These are phyloP conservation scores for Tetramorium alpestre DNA, from an alignment of 1,140 invertebrate species.

Conservation along the genomic window DNA sequence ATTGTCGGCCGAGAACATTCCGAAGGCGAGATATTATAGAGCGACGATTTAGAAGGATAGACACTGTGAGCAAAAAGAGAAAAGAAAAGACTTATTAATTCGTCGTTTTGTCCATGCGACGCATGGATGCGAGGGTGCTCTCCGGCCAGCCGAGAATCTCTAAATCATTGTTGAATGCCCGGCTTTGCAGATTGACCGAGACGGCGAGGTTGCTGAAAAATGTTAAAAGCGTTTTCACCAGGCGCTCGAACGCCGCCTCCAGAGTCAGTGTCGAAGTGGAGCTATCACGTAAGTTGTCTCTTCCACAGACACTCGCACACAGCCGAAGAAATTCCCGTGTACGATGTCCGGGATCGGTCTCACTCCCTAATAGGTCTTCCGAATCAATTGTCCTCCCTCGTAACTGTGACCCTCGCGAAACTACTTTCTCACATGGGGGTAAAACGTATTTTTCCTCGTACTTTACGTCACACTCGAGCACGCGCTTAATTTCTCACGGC, in stretches of 20 bases:
- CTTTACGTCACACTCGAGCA: conserved; percentile 2
- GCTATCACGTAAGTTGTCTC: conserved; percentile 94
- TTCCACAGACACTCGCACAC: conserved; percentile 60
- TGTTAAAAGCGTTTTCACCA: conserved; percentile 95
- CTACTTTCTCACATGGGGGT: conserved; percentile 3
- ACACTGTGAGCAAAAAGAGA: neutral
- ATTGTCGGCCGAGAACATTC: neutral
- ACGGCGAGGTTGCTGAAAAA: conserved; percentile 97
- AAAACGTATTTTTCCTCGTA: conserved; percentile 2
- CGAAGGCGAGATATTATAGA: conserved; percentile 1
- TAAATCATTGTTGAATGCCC: conserved; percentile 74
- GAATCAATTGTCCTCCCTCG: neutral
- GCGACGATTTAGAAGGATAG: conserved; percentile 28
- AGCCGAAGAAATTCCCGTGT: conserved; percentile 20
- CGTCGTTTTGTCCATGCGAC: neutral
- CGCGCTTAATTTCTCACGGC: conserved; percentile 62
- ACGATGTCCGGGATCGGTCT: neutral
- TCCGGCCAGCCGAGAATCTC: conserved; percentile 47
- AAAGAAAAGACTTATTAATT: conserved; percentile 16
- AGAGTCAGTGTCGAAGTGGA: conserved; percentile 94
- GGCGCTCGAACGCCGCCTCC: conserved; percentile 90
- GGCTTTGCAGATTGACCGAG: conserved; percentile 95
- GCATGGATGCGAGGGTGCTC: neutral
- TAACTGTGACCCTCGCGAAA: conserved; percentile 19
- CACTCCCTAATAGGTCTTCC: neutral